These are phyloP conservation scores for Drosophila meridiana DNA, from an alignment of 2,888 invertebrate species.

Conservation along the genomic window DNA sequence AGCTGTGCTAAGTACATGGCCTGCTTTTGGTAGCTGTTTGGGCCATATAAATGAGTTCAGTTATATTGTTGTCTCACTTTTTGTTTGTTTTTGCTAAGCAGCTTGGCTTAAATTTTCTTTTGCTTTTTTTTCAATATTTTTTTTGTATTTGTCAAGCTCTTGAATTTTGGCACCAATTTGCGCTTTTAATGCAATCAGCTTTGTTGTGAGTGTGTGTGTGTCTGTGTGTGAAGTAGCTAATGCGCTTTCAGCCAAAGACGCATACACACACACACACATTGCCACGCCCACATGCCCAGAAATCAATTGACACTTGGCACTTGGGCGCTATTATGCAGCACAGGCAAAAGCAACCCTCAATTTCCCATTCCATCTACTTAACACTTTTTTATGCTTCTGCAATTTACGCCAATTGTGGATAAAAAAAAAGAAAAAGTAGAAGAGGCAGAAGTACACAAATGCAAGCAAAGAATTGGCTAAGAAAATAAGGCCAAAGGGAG, in stretches of 20 bases:
- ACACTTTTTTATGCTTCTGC: constrained; percentile 63
- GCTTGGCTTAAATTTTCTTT: constrained; percentile 35
- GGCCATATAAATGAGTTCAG: constrained; percentile 21
- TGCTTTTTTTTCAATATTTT: constrained; percentile 4
- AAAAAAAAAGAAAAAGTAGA: constrained; percentile 4
- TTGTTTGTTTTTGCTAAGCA: constrained; percentile 42
- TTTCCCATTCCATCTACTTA: constrained; percentile 31
- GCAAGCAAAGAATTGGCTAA: constrained; percentile 14
- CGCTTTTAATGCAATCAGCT: constrained; percentile 68
- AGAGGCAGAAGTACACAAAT: neutral
- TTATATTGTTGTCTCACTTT: constrained; percentile 22
- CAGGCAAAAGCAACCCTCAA: constrained; percentile 20
- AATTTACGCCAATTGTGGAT: constrained; percentile 71
- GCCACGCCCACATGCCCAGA: constrained; percentile 38
- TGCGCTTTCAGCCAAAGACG: constrained; percentile 49
- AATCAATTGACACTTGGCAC: constrained; percentile 74
- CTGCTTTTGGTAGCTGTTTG: constrained; percentile 25
- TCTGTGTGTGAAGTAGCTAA: constrained; percentile 51
- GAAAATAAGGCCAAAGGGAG: constrained; percentile 7
- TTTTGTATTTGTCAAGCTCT: constrained; percentile 65
- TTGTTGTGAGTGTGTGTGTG: constrained; percentile 21
- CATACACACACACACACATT: constrained; percentile 9
- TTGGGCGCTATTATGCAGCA: constrained; percentile 51
- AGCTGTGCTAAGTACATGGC: constrained; percentile 30
- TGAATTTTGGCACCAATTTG: constrained; percentile 68